Evolutionary conservation across 2,113 vertebrate genomes (phyloP), one percentile per base, ranked within the genome.

Genomic region (Halcyon senegalensis): DNA sequence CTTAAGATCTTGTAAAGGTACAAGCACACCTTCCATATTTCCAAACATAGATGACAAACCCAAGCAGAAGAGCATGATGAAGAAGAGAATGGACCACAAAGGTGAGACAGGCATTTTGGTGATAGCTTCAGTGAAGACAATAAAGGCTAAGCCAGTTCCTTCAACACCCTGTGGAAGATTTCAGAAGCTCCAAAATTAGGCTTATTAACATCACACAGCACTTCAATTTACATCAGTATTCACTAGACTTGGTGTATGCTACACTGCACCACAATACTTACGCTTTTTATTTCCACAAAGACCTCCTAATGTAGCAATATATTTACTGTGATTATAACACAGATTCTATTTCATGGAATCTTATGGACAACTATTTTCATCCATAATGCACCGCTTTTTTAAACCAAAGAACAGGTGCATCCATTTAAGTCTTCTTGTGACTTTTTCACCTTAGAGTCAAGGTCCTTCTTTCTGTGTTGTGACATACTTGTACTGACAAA

Each of bases 31-130:
- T 96, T 99, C 99, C 44, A 99, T 98, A 93, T 99, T 99, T 46
- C 99, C 99, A 91, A 99, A 99, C 99, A 99, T 99, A 35, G 98
- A 99, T 1, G 99, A 99, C 66, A 99, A 98, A 62, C 99, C 99
- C 33, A 99, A 98, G 81, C 99, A 99, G 97, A 99, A 99, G 53
- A 99, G 98, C 99, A 99, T 99, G 97, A 99, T 50, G 92, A 99
- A 99, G 98, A 99, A 99, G 14, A 99, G 98, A 15, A 99, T 98
- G 3, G 99, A 98, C 99, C 99, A 99, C 31, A 99, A 72, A 5
- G 99, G 99, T 8, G 99, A 98, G 78, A 99, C 5, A 0, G 99
- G 99, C 99, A 99, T 99, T 97, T 98, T 99, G 89, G 98, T 99
- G 96, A 99, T 99, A 51, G 99, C 99, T 92, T 99, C 99, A 1